A percentile compares a stretch with the other conserved stretches of the same genome.
Conservation (phyloP, 1,140 invertebrate species). For the Panagrolaimus sp. region DNA sequence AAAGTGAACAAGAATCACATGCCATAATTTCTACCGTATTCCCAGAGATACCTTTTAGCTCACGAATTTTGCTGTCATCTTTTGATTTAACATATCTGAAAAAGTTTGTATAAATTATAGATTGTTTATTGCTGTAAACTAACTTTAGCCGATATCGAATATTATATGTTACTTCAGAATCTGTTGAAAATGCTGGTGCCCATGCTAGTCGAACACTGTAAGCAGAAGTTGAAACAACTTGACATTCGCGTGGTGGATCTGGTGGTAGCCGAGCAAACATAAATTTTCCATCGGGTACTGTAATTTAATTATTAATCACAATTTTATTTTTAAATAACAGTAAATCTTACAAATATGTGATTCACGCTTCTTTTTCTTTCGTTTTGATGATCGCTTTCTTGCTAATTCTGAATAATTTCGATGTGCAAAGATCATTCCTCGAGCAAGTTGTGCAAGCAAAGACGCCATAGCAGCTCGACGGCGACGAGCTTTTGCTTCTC, state of each 20-base stretch:
- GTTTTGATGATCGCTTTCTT: conserved; percentile 36
- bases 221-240: conserved; percentile 54
- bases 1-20: conserved; percentile 54
- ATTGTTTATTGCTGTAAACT: background rate
- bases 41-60: conserved; percentile 50
- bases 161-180: conserved; percentile 54
- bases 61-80: conserved; percentile 36
- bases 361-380: conserved; percentile 30
- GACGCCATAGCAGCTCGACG: conserved; percentile 51
- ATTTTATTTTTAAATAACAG: background rate
- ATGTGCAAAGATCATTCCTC: conserved; percentile 58
- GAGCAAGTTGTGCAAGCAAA: conserved; percentile 52
- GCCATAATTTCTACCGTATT: conserved; percentile 53
- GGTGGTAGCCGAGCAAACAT: conserved; percentile 55
- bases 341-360: conserved; percentile 18
- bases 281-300: conserved; percentile 57
- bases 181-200: conserved; percentile 54
- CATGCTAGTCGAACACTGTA: conserved; percentile 55
- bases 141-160: conserved; percentile 55
- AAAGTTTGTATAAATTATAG: background rate
- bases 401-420: conserved; percentile 49
- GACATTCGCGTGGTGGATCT: conserved; percentile 55
- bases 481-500: conserved; percentile 55
- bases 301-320: conserved; percentile 22
- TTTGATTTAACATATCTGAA: conserved; percentile 43